These are phyloP conservation scores for Himalopsyche tibetana DNA, from an alignment of 2,888 invertebrate genomes.

Conservation along the genomic window DNA sequence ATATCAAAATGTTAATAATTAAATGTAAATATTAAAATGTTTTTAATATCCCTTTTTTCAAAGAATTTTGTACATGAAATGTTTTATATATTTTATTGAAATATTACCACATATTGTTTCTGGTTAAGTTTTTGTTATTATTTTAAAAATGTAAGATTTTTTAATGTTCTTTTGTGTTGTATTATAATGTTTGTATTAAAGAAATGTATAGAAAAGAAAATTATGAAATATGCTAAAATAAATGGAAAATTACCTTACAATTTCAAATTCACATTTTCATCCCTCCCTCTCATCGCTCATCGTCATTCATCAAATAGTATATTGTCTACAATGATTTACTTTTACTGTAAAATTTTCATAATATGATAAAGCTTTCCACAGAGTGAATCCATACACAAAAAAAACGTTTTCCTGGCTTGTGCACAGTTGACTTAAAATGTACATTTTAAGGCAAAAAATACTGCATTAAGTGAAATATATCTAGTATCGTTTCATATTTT, in stretches of 20 bases:
- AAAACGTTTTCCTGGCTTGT: too few species aligned
- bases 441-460: too few species aligned
- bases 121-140: not conserved
- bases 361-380: too few species aligned
- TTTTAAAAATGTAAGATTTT: not conserved
- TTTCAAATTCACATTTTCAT: not conserved
- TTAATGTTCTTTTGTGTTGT: not conserved
- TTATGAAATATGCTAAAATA: conserved; percentile 38
- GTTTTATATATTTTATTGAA: conserved; percentile 38
- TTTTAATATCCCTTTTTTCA: conserved; percentile 35
- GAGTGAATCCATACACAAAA: too few species aligned
- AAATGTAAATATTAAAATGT: conserved; percentile 47
- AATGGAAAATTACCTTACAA: conserved; percentile 27
- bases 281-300: not conserved
- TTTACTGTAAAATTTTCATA: too few species aligned
- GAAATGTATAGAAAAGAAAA: conserved; percentile 38
- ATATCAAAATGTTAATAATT: conserved; percentile 43
- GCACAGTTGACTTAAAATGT: too few species aligned
- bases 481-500: too few species aligned
- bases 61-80: conserved; percentile 41
- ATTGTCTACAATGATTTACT: too few species aligned
- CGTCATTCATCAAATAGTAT: too few species aligned
- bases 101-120: conserved; percentile 6
- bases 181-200: conserved; percentile 37
- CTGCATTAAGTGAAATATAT: too few species aligned